Percentiles rank a stretch among this genome's conserved stretches.
Evolutionary conservation across 2,113 vertebrate species (phyloP).

Genomic region (Megaleporinus macrocephalus): DNA sequence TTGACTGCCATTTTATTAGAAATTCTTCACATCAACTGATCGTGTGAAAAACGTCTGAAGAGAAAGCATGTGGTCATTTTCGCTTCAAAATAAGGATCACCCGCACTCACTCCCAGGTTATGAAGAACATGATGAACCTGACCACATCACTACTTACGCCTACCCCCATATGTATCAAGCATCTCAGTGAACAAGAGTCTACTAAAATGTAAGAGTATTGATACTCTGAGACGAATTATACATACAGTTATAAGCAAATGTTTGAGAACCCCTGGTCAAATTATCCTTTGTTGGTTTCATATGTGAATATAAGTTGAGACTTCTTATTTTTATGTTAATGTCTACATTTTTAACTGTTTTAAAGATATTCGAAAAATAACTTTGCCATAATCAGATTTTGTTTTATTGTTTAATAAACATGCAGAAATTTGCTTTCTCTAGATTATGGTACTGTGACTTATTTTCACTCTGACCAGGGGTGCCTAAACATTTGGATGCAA

Average conservation of each 20-base stretch:
- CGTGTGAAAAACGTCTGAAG: conserved; percentile 9
- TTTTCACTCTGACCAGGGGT: too few relatives aligned
- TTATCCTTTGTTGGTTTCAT: too few relatives aligned
- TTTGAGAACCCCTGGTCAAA: too few relatives aligned
- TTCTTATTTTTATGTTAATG: too few relatives aligned
- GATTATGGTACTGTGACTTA: too few relatives aligned
- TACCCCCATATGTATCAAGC: not conserved
- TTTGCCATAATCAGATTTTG: too few relatives aligned
- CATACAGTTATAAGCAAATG: not conserved
- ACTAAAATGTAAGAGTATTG: not conserved
- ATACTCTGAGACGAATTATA: not conserved
- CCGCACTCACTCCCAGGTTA: not conserved
- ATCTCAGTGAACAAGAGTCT: not conserved
- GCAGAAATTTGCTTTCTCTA: too few relatives aligned
- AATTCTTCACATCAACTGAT: conserved; percentile 43
- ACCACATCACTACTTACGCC: not conserved
- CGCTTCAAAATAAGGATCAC: not conserved
- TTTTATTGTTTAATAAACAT: too few relatives aligned
- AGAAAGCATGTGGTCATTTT: not conserved
- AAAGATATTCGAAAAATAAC: too few relatives aligned
- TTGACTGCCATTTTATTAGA: conserved; percentile 37
- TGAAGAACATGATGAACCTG: not conserved
- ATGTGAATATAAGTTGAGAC: too few relatives aligned
- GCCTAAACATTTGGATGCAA: too few relatives aligned
- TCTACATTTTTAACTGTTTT: too few relatives aligned